Conservation (phyloP, 2,113 vertebrate genomes). For the Istiophorus platypterus region DNA sequence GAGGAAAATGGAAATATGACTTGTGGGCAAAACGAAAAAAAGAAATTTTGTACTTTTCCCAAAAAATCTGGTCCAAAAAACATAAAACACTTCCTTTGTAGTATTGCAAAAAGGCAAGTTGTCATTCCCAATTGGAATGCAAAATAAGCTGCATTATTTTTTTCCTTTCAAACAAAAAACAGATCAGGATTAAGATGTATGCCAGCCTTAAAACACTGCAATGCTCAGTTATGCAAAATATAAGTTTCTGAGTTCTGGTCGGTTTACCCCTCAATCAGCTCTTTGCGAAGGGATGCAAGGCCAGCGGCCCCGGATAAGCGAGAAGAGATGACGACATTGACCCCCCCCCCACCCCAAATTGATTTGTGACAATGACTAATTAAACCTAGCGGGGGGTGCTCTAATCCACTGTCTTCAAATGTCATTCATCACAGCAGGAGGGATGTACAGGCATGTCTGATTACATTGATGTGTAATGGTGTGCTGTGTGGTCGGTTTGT, state of each 20-base stretch:
- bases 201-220: not conserved
- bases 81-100: not conserved
- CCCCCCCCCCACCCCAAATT: slow-evolving; percentile 60
- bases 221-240: slow-evolving; percentile 2
- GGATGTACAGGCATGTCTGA: slow-evolving; percentile 61
- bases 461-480: slow-evolving; percentile 46
- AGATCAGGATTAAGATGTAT: not conserved
- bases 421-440: slow-evolving; percentile 73
- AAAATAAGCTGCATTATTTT: not conserved
- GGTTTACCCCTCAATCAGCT: slow-evolving; percentile 15
- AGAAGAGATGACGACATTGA: slow-evolving; percentile 58
- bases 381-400: slow-evolving; percentile 69
- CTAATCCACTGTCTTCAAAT: slow-evolving; percentile 66
- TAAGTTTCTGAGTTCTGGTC: slow-evolving; percentile 12
- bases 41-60: not conserved
- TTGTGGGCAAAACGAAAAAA: not conserved
- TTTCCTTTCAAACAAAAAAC: not conserved
- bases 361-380: slow-evolving; percentile 81
- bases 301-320: slow-evolving; percentile 27
- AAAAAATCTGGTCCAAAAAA: not conserved
- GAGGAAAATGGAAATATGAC: not conserved
- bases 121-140: not conserved
- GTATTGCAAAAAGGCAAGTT: not conserved
- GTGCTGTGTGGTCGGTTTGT: not conserved
- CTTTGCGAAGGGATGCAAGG: slow-evolving; percentile 7